Evolutionary conservation across 1,140 invertebrate species (phyloP).

Genomic region (Atta colombica): DNA sequence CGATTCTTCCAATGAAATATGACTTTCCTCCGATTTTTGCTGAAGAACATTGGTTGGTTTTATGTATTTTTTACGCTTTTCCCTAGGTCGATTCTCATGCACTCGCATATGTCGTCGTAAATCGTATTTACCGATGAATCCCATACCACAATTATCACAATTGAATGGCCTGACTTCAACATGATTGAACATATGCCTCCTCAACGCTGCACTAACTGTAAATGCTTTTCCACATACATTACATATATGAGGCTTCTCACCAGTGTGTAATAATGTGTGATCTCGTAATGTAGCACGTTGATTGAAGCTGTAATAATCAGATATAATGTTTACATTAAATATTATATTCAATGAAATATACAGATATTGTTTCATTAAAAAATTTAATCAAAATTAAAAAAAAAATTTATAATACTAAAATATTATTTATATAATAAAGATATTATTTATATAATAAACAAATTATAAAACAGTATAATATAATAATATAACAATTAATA

Average conservation of each 20-base stretch:
- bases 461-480: slow-evolving; percentile 7
- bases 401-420: neutral
- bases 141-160: slow-evolving; percentile 84
- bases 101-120: slow-evolving; percentile 83
- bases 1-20: slow-evolving; percentile 57
- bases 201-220: slow-evolving; percentile 83
- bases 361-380: slow-evolving; percentile 13
- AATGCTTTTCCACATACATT: slow-evolving; percentile 85
- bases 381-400: neutral
- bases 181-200: slow-evolving; percentile 85
- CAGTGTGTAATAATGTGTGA: slow-evolving; percentile 86
- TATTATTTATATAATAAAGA: neutral
- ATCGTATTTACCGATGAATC: slow-evolving; percentile 84
- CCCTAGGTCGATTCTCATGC: slow-evolving; percentile 77
- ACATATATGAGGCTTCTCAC: slow-evolving; percentile 87
- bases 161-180: slow-evolving; percentile 85
- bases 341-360: neutral
- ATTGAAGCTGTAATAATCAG: slow-evolving; percentile 76
- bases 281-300: slow-evolving; percentile 83
- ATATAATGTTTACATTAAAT: neutral
- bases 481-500: neutral
- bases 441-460: too few species aligned
- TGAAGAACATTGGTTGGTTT: slow-evolving; percentile 59
- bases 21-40: slow-evolving; percentile 29
- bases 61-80: slow-evolving; percentile 65